phyloP scores from a whole-genome alignment of 2,888 invertebrate species.

The Thyatira batis region DNA sequence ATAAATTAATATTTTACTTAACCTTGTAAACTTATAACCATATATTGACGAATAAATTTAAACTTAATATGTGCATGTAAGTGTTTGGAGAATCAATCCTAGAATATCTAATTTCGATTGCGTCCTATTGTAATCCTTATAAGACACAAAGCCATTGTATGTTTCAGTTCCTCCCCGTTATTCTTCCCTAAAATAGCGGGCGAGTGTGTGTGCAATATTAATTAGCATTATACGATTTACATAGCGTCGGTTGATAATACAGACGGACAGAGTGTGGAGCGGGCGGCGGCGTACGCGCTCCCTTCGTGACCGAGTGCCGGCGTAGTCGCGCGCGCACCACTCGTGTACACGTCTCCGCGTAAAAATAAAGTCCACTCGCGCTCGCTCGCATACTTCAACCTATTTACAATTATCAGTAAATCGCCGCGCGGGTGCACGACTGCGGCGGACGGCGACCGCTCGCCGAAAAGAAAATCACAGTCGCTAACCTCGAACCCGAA shows the following conservation, averaged over 20 bases:
- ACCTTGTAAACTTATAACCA: no score
- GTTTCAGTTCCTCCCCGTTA: slow-evolving; percentile 68
- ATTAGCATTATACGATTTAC: slow-evolving; percentile 69
- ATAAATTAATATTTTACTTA: no score
- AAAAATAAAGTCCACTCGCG: slow-evolving; percentile 79
- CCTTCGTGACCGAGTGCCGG: slow-evolving; percentile 59
- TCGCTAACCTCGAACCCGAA: slow-evolving; percentile 55
- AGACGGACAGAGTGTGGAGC: slow-evolving; percentile 54
- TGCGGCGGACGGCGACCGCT: slow-evolving; percentile 70
- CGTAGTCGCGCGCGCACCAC: slow-evolving; percentile 66
- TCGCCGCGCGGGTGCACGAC: slow-evolving; percentile 76
- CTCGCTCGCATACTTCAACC: slow-evolving; percentile 77
- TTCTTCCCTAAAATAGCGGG: slow-evolving; percentile 64
- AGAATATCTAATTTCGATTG: slow-evolving; percentile 37
- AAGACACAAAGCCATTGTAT: slow-evolving; percentile 59
- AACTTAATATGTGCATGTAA: no score
- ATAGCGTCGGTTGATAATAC: slow-evolving; percentile 68
- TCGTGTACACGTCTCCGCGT: slow-evolving; percentile 77
- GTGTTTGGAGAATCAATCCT: background rate
- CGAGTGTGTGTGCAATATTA: slow-evolving; percentile 72
- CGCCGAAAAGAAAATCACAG: slow-evolving; percentile 66
- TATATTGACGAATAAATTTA: no score
- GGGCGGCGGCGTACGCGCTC: slow-evolving; percentile 57
- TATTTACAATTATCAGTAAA: slow-evolving; percentile 83
- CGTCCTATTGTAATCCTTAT: slow-evolving; percentile 49